Evolutionary conservation across 92 coral and sea anemone species (phyloP), one percentile per base, ranked within the genome.

Genomic region (Epizoanthus fatuus): DNA sequence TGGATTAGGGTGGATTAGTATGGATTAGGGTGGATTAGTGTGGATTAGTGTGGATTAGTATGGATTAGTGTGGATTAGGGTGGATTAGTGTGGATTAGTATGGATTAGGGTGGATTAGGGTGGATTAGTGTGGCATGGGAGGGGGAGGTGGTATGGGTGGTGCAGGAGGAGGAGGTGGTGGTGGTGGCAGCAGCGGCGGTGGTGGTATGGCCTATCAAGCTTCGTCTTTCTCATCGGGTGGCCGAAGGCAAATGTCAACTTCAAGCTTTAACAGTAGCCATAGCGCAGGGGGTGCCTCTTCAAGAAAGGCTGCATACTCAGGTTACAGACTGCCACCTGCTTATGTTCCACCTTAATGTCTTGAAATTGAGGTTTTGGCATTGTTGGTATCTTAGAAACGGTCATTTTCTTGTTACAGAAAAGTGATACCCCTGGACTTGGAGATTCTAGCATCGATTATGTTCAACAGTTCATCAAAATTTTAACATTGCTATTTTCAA

Each of bases 241-340:
- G 69, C 16, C 82, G 82, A 49, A 77, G 82, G 58, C 82, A 77
- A 39, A 77, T 77, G 70, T 77, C 82, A 60, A 60, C 56, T 22
- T 60, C 82, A 62, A 77, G 93, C 79, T 89, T 93, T 63, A 88
- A 73, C 63, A 85, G 87, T 40, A 64, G 90, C 20, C 68, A 90
- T 68, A 80, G 92, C 75, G 92, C 86, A 19, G 83, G 94, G 3
- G 75, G 90, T 29, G 72, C 78, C 40, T 74, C 90, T 25, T 62
- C 93, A 75, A 86, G 98, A 20, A 94, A 92, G 84, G 89, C 67
- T 16, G 91, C 92, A 0, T 94, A 94, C 80, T 92, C 99, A 9
- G 98, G 99, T 16, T 97, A 97, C 83, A 88, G 99, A 58, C 95
- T 97, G 8, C 99, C 99, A 29, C 99, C 99, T 25, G 98, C 99